Conservation (phyloP, 2,888 invertebrate genomes). For the Eledona agricola region DNA sequence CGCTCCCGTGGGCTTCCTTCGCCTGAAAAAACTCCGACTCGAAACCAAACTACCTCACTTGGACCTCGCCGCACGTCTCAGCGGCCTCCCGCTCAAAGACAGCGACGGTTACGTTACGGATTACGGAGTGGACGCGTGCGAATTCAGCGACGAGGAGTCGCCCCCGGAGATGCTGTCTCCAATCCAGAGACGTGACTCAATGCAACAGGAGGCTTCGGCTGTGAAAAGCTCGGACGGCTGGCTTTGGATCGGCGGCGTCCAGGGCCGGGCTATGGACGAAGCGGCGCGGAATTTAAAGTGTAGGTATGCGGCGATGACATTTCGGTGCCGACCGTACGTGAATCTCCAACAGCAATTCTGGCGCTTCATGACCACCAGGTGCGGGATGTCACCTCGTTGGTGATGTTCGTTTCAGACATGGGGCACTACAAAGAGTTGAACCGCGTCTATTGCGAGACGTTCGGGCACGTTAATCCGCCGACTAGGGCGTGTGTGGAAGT, state of each 20-base stretch:
- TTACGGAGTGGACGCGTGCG: conserved; percentile 56
- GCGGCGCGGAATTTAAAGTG: conserved; percentile 82
- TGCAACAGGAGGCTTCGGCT: conserved; percentile 41
- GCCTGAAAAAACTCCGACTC: conserved; percentile 83
- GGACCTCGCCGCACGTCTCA: conserved; percentile 54
- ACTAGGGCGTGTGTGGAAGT: conserved; percentile 84
- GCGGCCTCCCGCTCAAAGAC: conserved; percentile 57
- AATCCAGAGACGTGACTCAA: conserved; percentile 1
- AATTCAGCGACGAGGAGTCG: conserved; percentile 41
- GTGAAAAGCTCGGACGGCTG: conserved; percentile 71
- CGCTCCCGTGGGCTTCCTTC: conserved; percentile 94
- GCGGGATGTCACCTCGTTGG: conserved; percentile 80
- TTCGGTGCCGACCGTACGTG: neutral
- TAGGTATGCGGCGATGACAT: conserved; percentile 67
- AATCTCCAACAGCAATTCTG: conserved; percentile 42
- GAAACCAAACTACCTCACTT: conserved; percentile 69
- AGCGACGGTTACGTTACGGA: conserved; percentile 60
- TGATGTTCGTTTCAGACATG: conserved; percentile 87
- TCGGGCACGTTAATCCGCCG: conserved; percentile 83
- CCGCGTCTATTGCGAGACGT: conserved; percentile 76
- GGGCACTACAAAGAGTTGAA: conserved; percentile 80
- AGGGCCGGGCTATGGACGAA: conserved; percentile 76
- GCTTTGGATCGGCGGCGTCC: conserved; percentile 85
- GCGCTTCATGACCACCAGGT: conserved; percentile 63
- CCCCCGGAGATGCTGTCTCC: neutral